These are phyloP conservation scores for Cichlasoma orientale DNA, from an alignment of 2,797 vertebrate species.

Conservation along the genomic window DNA sequence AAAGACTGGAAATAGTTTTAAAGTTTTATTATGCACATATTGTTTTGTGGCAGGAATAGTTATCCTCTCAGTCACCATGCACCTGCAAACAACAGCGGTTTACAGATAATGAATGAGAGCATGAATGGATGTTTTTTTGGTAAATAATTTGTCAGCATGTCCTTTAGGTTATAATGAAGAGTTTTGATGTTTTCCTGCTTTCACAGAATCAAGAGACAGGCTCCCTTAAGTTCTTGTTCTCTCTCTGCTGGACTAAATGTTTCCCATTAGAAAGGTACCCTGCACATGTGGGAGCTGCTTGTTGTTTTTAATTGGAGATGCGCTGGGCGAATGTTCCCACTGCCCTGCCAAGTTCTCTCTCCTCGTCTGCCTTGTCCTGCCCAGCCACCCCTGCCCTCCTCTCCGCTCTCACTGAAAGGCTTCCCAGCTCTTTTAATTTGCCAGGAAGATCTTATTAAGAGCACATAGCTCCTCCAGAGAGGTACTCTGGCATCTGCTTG, in stretches of 20 bases:
- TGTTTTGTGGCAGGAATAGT: no score
- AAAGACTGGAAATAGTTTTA: no score
- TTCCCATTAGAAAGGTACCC: slow-evolving; percentile 20
- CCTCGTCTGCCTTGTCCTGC: slow-evolving; percentile 1
- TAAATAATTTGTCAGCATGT: no score
- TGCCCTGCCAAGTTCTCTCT: slow-evolving; percentile 5
- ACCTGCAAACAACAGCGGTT: no score
- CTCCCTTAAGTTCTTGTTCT: neutral
- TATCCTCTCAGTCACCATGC: no score
- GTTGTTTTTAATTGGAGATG: slow-evolving; percentile 39
- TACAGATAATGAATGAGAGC: no score
- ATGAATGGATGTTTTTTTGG: no score
- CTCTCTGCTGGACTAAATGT: neutral
- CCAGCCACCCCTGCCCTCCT: slow-evolving; percentile 13
- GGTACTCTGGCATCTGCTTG: slow-evolving; percentile 33
- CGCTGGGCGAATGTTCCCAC: slow-evolving; percentile 11
- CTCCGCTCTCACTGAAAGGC: slow-evolving; percentile 8
- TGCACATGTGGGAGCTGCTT: slow-evolving; percentile 25
- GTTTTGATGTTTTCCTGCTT: no score
- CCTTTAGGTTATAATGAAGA: no score
- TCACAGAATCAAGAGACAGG: no score
- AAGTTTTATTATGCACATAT: no score
- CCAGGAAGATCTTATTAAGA: slow-evolving; percentile 57
- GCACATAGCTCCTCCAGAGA: slow-evolving; percentile 27
- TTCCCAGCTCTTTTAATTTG: slow-evolving; percentile 49